These are phyloP conservation scores for Artibeus lituratus DNA, from an alignment of 2,797 vertebrate genomes.

Conservation along the genomic window DNA sequence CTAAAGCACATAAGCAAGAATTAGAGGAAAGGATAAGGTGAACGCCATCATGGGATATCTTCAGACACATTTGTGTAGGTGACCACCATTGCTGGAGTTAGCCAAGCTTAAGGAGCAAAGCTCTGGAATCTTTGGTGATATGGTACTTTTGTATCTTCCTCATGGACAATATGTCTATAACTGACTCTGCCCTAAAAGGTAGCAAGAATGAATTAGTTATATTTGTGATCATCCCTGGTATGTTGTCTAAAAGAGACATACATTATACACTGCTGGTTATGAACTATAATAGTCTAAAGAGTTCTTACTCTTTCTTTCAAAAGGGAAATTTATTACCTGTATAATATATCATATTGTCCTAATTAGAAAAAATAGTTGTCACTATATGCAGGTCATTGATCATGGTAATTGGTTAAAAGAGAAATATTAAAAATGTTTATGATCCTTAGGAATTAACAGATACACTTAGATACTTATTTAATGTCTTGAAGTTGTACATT, in stretches of 20 bases:
- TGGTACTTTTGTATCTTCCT: neutral
- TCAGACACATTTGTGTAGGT: neutral
- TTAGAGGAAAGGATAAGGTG: neutral
- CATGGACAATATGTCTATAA: neutral
- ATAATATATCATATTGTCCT: neutral
- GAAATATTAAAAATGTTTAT: neutral
- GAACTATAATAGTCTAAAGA: neutral
- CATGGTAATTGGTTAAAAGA: neutral
- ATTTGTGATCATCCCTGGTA: neutral
- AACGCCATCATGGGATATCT: neutral
- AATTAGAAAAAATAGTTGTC: neutral
- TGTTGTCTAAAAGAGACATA: neutral
- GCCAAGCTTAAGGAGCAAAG: neutral
- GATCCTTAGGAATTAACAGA: neutral
- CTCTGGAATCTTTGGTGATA: neutral
- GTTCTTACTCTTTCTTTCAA: neutral
- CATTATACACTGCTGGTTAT: neutral
- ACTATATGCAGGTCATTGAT: neutral
- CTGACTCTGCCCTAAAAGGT: neutral
- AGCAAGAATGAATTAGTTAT: neutral
- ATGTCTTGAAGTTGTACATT: neutral
- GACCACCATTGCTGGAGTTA: neutral
- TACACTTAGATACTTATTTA: neutral
- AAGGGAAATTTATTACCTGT: neutral
- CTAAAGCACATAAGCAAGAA: neutral